Conservation (phyloP, 2,797 vertebrate species). For the Halcyon chelicuti region DNA sequence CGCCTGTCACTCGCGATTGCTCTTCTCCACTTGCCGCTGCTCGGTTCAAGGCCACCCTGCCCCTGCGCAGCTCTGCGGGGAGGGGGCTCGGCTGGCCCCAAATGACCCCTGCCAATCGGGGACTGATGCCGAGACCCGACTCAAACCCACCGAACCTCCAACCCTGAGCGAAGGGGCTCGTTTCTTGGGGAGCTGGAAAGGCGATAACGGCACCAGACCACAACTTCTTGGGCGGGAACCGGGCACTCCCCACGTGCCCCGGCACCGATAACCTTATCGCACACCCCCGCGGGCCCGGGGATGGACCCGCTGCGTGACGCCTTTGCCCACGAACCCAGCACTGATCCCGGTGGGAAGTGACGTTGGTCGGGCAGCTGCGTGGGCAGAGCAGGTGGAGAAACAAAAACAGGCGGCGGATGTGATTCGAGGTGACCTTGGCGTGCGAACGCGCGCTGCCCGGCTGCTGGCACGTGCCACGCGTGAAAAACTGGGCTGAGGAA, state of each 20-base stretch:
- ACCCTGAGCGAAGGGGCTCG: fast-evolving
- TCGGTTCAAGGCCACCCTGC: neutral
- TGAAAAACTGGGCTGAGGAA: neutral
- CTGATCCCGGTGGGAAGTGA: neutral
- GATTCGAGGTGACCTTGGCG: neutral
- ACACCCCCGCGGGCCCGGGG: neutral
- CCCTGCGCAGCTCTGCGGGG: neutral
- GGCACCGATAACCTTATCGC: neutral
- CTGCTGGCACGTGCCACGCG: fast-evolving
- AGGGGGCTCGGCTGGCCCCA: fast-evolving
- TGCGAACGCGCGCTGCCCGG: fast-evolving
- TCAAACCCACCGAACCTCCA: fast-evolving
- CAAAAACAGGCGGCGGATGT: neutral
- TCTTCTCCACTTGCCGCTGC: fast-evolving
- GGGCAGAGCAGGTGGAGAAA: neutral
- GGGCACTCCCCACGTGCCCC: neutral
- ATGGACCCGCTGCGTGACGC: no score
- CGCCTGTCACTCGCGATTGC: neutral
- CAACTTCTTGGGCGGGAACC: neutral
- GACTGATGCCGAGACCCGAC: fast-evolving
- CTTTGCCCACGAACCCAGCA: fast-evolving
- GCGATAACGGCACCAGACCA: fast-evolving
- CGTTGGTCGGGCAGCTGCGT: neutral
- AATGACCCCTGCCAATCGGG: neutral
- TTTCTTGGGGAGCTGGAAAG: neutral